A percentile compares a stretch with the other conserved stretches of the same genome.
phyloP scores from a whole-genome alignment of 2,797 vertebrate genomes.

The Spondyliosoma cantharus region DNA sequence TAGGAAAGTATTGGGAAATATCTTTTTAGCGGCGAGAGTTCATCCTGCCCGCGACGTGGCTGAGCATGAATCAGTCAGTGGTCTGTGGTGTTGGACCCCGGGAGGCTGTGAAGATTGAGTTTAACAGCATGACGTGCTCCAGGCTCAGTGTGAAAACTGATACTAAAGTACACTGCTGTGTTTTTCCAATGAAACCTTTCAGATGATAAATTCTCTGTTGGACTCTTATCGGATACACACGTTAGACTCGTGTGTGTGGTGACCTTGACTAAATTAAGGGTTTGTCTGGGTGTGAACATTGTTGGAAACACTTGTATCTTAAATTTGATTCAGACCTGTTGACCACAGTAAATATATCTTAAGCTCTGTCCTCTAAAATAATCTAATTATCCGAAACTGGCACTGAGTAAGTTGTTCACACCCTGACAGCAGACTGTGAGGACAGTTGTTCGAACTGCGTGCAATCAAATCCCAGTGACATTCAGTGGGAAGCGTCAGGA shows the following conservation, averaged over 20 bases:
- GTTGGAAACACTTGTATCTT: too few relatives aligned
- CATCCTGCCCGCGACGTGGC: not conserved
- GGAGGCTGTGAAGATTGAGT: not conserved
- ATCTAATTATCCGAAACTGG: not conserved
- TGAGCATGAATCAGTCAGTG: not conserved
- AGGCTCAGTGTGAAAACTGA: conserved; percentile 1
- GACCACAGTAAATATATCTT: too few relatives aligned
- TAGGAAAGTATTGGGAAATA: not conserved
- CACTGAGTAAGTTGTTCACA: not conserved
- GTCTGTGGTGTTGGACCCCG: not conserved
- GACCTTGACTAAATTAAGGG: too few relatives aligned
- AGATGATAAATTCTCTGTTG: not conserved
- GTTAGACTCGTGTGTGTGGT: too few relatives aligned
- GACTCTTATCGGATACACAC: not conserved
- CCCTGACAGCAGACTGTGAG: not conserved
- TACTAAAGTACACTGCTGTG: not conserved
- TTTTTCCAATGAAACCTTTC: not conserved
- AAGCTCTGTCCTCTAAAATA: not conserved
- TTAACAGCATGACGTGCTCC: not conserved
- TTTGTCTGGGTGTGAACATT: too few relatives aligned
- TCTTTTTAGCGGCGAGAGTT: not conserved
- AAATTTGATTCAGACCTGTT: too few relatives aligned
- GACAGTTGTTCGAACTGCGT: conserved; percentile 18
- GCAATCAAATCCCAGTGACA: conserved; percentile 59
- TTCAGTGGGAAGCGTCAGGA: conserved; percentile 57